Percentiles rank a stretch among this genome's conserved stretches.
phyloP scores from a whole-genome alignment of 2,113 vertebrate genomes.

The Lota lota region DNA sequence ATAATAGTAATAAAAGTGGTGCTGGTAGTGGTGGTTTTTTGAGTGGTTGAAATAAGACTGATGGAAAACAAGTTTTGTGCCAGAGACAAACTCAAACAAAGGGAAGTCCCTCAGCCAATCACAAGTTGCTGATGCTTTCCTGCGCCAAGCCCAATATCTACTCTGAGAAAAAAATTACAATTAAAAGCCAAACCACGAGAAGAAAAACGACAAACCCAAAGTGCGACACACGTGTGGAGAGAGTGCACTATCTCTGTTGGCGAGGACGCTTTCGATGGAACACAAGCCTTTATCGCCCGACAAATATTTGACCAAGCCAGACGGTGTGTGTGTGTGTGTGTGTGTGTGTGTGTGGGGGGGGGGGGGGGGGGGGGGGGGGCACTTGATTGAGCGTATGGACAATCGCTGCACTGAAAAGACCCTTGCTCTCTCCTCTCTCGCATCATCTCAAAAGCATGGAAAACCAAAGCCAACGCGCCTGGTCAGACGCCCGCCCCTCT shows the following conservation, averaged over 20 bases:
- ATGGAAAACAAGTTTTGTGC: too few species aligned
- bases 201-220: constrained; percentile 20
- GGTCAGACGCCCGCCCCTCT: neutral
- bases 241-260: neutral
- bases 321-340: neutral
- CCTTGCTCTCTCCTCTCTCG: constrained; percentile 20
- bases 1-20: neutral
- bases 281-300: constrained; percentile 21
- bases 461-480: constrained; percentile 39
- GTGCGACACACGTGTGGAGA: constrained; percentile 7
- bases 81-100: too few species aligned
- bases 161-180: neutral
- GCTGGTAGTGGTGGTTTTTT: neutral
- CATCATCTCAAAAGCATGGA: constrained; percentile 37
- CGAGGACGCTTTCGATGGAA: constrained; percentile 14
- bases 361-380: neutral
- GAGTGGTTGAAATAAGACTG: neutral
- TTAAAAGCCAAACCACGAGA: constrained; percentile 13
- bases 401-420: constrained; percentile 5
- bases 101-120: too few species aligned
- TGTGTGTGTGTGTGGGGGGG: too few species aligned
- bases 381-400: constrained; percentile 17
- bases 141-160: neutral
- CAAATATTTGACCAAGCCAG: constrained; percentile 60
- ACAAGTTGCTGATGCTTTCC: neutral